These are phyloP conservation scores for Pontoporia blainvillei DNA, from an alignment of 2,113 vertebrate species.

Conservation along the genomic window DNA sequence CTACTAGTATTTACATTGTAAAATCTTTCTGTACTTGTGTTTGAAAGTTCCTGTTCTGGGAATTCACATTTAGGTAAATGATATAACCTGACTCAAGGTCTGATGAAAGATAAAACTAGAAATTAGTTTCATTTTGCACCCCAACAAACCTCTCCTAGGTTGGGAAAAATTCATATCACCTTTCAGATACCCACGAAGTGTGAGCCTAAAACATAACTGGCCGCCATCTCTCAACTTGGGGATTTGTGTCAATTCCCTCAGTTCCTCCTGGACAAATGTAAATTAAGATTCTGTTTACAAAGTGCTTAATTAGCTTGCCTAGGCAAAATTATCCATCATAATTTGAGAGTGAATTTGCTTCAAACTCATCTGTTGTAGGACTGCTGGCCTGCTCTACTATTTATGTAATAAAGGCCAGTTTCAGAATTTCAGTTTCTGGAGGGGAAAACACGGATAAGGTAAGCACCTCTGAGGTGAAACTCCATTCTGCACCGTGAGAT, in stretches of 20 bases:
- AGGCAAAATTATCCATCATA: neutral
- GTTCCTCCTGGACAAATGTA: neutral
- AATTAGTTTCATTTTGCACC: neutral
- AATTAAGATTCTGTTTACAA: constrained; percentile 30
- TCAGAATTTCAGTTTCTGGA: neutral
- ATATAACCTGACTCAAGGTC: neutral
- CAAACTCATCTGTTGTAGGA: neutral
- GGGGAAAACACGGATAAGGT: neutral
- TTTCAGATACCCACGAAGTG: neutral
- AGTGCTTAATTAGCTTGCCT: neutral
- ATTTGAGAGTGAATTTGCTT: neutral
- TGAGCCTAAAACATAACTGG: neutral
- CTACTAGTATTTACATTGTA: neutral
- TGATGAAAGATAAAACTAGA: neutral
- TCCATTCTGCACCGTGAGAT: neutral
- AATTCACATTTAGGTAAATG: neutral
- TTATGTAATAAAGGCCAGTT: neutral
- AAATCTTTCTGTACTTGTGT: neutral
- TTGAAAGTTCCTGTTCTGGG: neutral
- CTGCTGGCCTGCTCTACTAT: neutral
- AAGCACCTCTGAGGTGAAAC: neutral
- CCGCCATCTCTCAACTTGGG: neutral
- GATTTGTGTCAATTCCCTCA: neutral
- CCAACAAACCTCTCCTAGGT: neutral
- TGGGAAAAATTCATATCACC: neutral